Evolutionary conservation across 2,113 vertebrate genomes (phyloP), one percentile per base, ranked within the genome.

Genomic region (Daboia siamensis): DNA sequence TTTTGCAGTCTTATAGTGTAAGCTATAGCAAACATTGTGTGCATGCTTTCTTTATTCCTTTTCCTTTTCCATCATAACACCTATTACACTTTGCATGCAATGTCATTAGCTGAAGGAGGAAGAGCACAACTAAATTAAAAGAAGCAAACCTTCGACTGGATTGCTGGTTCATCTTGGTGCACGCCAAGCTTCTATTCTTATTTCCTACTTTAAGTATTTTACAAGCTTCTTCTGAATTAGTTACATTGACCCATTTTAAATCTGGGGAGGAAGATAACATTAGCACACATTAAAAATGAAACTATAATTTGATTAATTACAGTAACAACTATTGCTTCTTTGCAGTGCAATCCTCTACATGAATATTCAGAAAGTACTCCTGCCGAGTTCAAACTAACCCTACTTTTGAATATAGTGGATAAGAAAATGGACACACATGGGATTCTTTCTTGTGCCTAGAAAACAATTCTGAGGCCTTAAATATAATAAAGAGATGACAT

Each of bases 161-260:
- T 0, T 98, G 98, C 89, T 98, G 98, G 96, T 99, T 99, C 97
- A 98, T 98, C 96, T 98, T 98, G 5, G 98, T 99, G 29, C 98
- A 97, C 80, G 98, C 98, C 93, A 98, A 98, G 87, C 98, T 99
- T 97, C 98, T 94, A 95, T 98, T 99, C 96, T 98, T 98, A 96
- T 98, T 99, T 92, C 98, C 98, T 89, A 98, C 97, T 88, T 98
- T 98, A 1, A 99, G 93, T 3, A 99, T 95, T 92, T 98, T 98
- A 94, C 93, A 97, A 39, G 98, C 98, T 95, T 99, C 98, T 24
- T 98, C 97, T 13, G 97, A 89, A 52, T 85, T 98, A 44, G 97
- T 98, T 94, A 98, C 93, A 44, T 98, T 98, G 93, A 99, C 97
- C 98, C 98, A 99, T 89, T 97, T 98, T 17, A 99, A 96, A 91